phyloP scores from a whole-genome alignment of 1,140 invertebrate species.

The Proales similis region DNA sequence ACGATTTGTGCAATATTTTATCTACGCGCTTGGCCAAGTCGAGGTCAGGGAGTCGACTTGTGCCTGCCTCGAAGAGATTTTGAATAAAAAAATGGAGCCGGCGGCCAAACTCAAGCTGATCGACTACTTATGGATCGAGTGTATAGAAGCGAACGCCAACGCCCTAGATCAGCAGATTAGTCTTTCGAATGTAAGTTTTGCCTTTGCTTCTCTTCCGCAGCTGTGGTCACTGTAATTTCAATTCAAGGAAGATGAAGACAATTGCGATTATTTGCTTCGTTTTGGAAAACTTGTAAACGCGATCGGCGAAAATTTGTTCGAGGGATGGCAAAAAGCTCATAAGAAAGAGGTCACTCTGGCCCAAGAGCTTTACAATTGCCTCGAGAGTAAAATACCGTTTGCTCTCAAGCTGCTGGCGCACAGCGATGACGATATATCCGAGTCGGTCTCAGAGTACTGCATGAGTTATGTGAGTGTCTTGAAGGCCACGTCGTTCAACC shows the following conservation, averaged over 20 bases:
- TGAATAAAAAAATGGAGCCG: conserved; percentile 61
- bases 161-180: conserved; percentile 39
- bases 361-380: neutral
- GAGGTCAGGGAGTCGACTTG: conserved; percentile 55
- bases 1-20: conserved; percentile 56
- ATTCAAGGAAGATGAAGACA: conserved; percentile 37
- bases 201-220: neutral
- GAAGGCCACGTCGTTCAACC: conserved; percentile 47
- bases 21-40: conserved; percentile 50
- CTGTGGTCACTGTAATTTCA: conserved; percentile 27
- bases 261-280: conserved; percentile 19
- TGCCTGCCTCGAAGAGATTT: conserved; percentile 58
- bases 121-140: conserved; percentile 56
- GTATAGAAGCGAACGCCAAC: conserved; percentile 53
- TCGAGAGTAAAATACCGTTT: conserved; percentile 55
- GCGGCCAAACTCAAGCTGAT: conserved; percentile 57
- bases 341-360: conserved; percentile 27
- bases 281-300: conserved; percentile 36
- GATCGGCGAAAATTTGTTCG: conserved; percentile 22
- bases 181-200: conserved; percentile 45
- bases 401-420: conserved; percentile 56
- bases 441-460: conserved; percentile 55
- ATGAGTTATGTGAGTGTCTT: conserved; percentile 57
- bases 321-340: conserved; percentile 22
- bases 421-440: conserved; percentile 59